Evolutionary conservation across 2,888 invertebrate species (phyloP), one percentile per base, ranked within the genome.

Genomic region (Caenorhabditis plicata): DNA sequence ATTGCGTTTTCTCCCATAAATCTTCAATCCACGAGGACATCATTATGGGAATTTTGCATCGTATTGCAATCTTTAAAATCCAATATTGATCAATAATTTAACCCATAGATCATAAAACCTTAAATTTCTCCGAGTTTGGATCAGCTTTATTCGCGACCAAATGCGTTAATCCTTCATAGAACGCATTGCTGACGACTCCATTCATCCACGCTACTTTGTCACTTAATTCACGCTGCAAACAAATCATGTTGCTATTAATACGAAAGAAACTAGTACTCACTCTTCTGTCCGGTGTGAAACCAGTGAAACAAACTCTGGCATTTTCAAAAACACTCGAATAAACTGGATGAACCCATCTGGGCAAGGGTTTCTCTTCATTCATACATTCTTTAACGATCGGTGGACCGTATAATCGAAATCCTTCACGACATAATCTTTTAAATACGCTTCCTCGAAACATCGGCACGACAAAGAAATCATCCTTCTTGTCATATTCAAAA

Each of bases 181-280:
- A 52, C 31, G 41, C 38, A 2, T 40, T 31, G 15, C 56, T 29
- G 8, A 63, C 53, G 2, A 39, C 27, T 31, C 72, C 72, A 25
- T 54, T 39, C 72, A 72, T 66, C 54, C 64, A 63, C 4, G 36
- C 38, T 8, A 72, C 56, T 25, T 65, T 48, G 32, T 66, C 57
- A 1, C 32, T 7, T 13, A 72, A 44, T 9, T 50, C 40, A 19
- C 22, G 20, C 57, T 61, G 45, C 13, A 61, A 33, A 25, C 11
- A 7, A 8, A 23, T 9, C n/a, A 35, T 23, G 19, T 22, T 36
- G 7, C 19, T 36, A 7, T 36, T 9, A 27, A 27, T 13, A 27
- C 29, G 13, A 29, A 29, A 15, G 9, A 35, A 38, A 25, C 4
- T 31, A 27, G 23, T 26, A 31, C 31, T 15, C 22, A 64, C 64